These are phyloP conservation scores for Luffia ferchaultella DNA, from an alignment of 2,888 invertebrate genomes.

Conservation along the genomic window DNA sequence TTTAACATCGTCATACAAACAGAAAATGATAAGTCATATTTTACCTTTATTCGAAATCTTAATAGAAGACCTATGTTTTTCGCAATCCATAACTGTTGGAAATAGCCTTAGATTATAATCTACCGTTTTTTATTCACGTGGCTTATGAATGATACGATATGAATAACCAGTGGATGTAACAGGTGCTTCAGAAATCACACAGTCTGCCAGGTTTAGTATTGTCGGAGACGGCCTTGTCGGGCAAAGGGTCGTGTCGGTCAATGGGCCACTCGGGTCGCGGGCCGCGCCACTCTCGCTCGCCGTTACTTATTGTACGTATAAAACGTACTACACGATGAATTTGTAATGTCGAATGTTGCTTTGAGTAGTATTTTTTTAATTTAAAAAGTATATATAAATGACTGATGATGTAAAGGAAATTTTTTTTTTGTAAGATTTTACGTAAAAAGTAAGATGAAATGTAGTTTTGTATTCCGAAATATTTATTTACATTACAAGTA, in stretches of 20 bases:
- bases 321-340: too few relatives aligned
- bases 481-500: not conserved
- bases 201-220: too few relatives aligned
- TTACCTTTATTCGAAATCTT: too few relatives aligned
- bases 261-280: not conserved
- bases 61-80: too few relatives aligned
- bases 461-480: not conserved
- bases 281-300: not conserved
- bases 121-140: too few relatives aligned
- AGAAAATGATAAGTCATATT: too few relatives aligned
- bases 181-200: not conserved
- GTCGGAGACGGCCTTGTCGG: not conserved
- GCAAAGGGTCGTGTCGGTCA: not conserved
- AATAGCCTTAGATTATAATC: too few relatives aligned
- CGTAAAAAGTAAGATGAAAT: not conserved
- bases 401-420: not conserved
- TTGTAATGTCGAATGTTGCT: not conserved
- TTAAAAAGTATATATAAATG: not conserved
- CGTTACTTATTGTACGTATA: not conserved
- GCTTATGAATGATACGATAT: too few relatives aligned
- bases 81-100: too few relatives aligned
- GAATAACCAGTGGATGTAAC: too few relatives aligned
- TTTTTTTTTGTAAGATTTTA: not conserved
- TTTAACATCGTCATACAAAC: too few relatives aligned
- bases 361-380: not conserved